Evolutionary conservation across 2,888 invertebrate species (phyloP).

Genomic region (Brachyopa scutellaris): DNA sequence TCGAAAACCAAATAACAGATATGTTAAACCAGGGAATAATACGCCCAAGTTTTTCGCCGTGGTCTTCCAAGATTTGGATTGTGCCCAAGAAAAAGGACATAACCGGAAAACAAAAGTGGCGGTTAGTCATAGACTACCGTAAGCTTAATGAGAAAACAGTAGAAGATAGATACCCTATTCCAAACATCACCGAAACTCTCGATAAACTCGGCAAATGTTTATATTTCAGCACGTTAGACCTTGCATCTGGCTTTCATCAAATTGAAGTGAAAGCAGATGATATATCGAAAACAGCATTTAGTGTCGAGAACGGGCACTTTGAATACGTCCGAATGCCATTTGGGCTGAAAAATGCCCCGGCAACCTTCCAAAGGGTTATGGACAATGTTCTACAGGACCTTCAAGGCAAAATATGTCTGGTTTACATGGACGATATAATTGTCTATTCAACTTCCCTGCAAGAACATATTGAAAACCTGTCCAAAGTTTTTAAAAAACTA

Average conservation of each 20-base stretch:
- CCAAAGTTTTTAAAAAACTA: conserved; percentile 72
- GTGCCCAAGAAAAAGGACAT: conserved; percentile 48
- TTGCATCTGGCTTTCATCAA: conserved; percentile 27
- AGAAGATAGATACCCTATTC: conserved; percentile 38
- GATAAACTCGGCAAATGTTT: conserved; percentile 27
- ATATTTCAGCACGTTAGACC: conserved; percentile 31
- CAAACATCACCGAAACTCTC: conserved; percentile 36
- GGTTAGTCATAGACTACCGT: conserved; percentile 39
- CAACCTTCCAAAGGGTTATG: conserved; percentile 9
- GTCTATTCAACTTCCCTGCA: conserved; percentile 74
- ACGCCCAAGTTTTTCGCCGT: conserved; percentile 26
- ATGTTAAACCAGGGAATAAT: conserved; percentile 74
- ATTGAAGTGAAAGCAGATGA: conserved; percentile 19
- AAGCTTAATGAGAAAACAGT: conserved; percentile 15
- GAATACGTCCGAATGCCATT: too few species aligned
- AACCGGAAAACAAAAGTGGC: conserved; percentile 52
- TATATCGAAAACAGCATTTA: conserved; percentile 13
- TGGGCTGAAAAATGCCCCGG: too few species aligned
- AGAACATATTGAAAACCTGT: conserved; percentile 74
- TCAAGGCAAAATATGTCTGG: conserved; percentile 8
- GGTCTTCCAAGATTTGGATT: conserved; percentile 38
- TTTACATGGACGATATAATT: conserved; percentile 73
- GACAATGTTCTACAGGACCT: conserved; percentile 8
- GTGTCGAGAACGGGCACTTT: not conserved
- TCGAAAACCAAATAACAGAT: conserved; percentile 75